Conservation (phyloP, 1,140 invertebrate genomes). For the Drosophila pseudoananassae region DNA sequence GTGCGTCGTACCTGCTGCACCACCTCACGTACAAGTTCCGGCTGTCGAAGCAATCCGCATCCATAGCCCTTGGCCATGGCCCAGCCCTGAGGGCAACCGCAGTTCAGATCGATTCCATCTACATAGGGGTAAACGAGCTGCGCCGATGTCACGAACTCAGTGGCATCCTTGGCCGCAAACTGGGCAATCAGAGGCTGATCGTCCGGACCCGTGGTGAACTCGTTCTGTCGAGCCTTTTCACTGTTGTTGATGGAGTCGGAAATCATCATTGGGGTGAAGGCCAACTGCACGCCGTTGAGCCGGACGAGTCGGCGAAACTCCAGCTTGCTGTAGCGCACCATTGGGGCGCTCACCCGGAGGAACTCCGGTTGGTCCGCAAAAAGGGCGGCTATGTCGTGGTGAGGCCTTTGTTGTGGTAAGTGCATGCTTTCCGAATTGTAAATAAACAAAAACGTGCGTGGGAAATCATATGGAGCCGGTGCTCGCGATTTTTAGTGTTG, state of each 20-base stretch:
- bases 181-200: constrained; percentile 96
- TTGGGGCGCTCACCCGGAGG: constrained; percentile 95
- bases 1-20: constrained; percentile 90
- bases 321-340: constrained; percentile 97
- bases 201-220: constrained; percentile 92
- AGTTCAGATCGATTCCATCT: constrained; percentile 96
- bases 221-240: constrained; percentile 92
- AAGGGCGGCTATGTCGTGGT: constrained; percentile 86
- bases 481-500: background rate
- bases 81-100: constrained; percentile 98
- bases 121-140: constrained; percentile 93
- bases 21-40: constrained; percentile 93
- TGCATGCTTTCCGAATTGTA: constrained; percentile 23
- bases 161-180: constrained; percentile 94
- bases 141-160: constrained; percentile 93
- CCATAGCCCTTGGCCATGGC: constrained; percentile 96
- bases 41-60: constrained; percentile 92
- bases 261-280: constrained; percentile 98
- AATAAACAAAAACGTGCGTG: constrained; percentile 20
- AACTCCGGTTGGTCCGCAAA: constrained; percentile 86
- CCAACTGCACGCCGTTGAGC: constrained; percentile 93
- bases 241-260: constrained; percentile 96
- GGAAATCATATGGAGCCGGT: background rate
- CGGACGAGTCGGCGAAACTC: constrained; percentile 74
- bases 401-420: constrained; percentile 55